Evolutionary conservation across 2,113 vertebrate genomes (phyloP).

Genomic region (Pipa parva): DNA sequence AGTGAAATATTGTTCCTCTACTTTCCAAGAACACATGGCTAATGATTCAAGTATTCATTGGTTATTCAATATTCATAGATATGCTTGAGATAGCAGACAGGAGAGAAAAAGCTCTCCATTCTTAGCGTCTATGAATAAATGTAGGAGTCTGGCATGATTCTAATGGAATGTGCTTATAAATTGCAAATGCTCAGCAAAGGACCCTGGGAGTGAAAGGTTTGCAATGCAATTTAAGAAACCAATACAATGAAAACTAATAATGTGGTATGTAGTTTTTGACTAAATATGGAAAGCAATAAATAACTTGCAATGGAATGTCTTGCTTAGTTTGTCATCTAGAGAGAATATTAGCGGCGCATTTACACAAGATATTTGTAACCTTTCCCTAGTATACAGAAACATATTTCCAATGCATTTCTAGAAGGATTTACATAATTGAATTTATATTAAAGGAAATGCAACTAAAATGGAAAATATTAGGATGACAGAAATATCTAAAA

Average conservation of each 20-base stretch:
- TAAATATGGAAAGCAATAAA: constrained; percentile 32
- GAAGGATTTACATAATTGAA: neutral
- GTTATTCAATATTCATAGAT: constrained; percentile 21
- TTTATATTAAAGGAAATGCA: too few species aligned
- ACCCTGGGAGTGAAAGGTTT: constrained; percentile 37
- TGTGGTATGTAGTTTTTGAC: constrained; percentile 38
- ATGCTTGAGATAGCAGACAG: neutral
- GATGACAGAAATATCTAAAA: too few species aligned
- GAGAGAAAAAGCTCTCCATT: constrained; percentile 13
- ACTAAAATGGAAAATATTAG: too few species aligned
- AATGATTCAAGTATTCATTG: constrained; percentile 24
- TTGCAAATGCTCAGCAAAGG: constrained; percentile 30
- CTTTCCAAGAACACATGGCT: constrained; percentile 6
- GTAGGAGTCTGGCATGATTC: constrained; percentile 22
- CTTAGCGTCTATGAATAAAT: constrained; percentile 33
- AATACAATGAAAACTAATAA: constrained; percentile 39
- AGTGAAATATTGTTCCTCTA: neutral
- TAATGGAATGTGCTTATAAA: constrained; percentile 35
- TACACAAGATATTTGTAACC: too few species aligned
- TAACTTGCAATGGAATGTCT: constrained; percentile 16
- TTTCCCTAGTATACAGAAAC: neutral
- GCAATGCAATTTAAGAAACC: constrained; percentile 41
- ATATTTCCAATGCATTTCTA: neutral
- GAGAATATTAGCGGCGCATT: neutral
- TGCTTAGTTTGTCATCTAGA: constrained; percentile 1